These are phyloP conservation scores for Agrochola circellaris DNA, from an alignment of 2,888 invertebrate species.

Conservation along the genomic window DNA sequence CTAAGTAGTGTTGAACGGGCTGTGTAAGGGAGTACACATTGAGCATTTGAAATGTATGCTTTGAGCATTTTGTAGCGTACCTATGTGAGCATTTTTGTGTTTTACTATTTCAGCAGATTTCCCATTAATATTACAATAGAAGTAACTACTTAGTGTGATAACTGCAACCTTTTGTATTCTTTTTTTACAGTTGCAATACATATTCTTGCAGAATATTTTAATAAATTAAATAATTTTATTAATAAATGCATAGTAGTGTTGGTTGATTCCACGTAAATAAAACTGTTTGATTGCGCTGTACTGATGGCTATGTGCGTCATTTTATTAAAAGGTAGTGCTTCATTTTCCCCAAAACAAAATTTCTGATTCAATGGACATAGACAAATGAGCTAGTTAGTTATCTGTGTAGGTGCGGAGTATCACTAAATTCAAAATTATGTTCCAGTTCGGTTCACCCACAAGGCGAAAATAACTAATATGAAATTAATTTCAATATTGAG, in stretches of 20 bases:
- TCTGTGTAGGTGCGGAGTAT: not conserved
- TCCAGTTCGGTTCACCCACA: too few relatives aligned
- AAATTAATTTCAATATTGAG: slow-evolving; percentile 11
- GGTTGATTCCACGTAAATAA: not conserved
- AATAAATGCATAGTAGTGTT: not conserved
- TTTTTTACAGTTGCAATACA: not conserved
- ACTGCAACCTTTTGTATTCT: not conserved
- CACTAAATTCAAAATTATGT: slow-evolving; percentile 4
- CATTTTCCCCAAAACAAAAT: not conserved
- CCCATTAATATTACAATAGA: not conserved
- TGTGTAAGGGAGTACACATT: slow-evolving; percentile 47
- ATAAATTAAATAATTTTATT: not conserved
- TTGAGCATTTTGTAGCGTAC: slow-evolving; percentile 21
- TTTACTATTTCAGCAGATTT: slow-evolving; percentile 10
- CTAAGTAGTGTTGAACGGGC: slow-evolving; percentile 55
- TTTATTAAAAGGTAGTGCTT: not conserved
- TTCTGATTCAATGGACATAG: not conserved
- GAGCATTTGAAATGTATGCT: slow-evolving; percentile 17
- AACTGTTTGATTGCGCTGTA: not conserved
- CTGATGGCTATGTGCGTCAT: not conserved
- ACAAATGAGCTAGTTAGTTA: not conserved
- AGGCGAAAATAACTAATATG: not conserved
- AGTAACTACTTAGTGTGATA: not conserved
- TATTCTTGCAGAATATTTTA: not conserved
- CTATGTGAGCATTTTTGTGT: not conserved